phyloP scores from a whole-genome alignment of 2,888 invertebrate species.

The Diaperis boleti region DNA sequence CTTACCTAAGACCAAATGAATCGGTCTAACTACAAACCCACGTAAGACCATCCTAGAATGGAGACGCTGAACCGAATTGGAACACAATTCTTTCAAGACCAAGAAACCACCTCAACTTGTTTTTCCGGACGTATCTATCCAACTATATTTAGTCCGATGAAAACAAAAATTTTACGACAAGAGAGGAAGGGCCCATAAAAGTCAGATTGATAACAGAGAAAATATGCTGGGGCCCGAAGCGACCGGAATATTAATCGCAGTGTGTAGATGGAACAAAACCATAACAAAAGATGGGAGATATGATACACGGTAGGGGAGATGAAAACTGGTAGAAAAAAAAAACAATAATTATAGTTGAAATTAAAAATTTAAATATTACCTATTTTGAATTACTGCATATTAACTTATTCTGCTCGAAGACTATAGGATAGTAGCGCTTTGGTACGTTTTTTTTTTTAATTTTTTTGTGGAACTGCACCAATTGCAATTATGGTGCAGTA shows the following conservation, averaged over 20 bases:
- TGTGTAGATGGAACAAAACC: neutral
- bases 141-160: slow-evolving; percentile 15
- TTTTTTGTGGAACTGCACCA: too few species aligned
- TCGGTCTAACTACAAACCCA: slow-evolving; percentile 17
- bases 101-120: slow-evolving; percentile 16
- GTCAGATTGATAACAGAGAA: slow-evolving; percentile 4
- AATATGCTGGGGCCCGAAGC: neutral
- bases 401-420: too few species aligned
- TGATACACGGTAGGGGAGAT: too few species aligned
- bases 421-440: too few species aligned
- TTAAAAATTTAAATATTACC: too few species aligned
- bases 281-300: neutral
- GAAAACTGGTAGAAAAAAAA: too few species aligned
- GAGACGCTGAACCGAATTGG: slow-evolving; percentile 1
- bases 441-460: too few species aligned
- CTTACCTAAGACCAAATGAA: neutral
- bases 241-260: slow-evolving; percentile 14
- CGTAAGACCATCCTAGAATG: slow-evolving; percentile 3
- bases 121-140: neutral
- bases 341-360: too few species aligned
- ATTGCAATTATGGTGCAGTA: too few species aligned
- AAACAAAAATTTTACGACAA: slow-evolving; percentile 21
- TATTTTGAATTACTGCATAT: too few species aligned
- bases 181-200: slow-evolving; percentile 6
- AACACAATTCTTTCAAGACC: neutral